phyloP scores from a whole-genome alignment of 2,888 invertebrate genomes.

The Melipona bicolor region DNA sequence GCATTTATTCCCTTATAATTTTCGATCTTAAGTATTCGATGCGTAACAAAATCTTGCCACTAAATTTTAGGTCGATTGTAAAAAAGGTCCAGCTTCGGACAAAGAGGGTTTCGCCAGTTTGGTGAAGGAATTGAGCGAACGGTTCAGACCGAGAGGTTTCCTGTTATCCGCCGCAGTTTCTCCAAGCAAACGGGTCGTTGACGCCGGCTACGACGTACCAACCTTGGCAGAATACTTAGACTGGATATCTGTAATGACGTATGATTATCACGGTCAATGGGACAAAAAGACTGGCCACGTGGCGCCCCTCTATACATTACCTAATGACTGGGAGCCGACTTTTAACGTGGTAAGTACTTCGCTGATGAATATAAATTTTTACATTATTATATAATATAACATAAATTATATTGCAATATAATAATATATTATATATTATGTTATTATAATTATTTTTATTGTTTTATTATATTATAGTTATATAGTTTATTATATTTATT shows the following conservation, averaged over 20 bases:
- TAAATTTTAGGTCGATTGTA: conserved; percentile 89
- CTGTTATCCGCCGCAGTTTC: conserved; percentile 94
- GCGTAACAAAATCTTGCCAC: not conserved
- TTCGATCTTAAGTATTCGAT: not conserved
- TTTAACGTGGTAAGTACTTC: conserved; percentile 89
- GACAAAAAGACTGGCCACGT: conserved; percentile 96
- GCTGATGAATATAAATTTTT: not conserved
- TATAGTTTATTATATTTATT: not conserved
- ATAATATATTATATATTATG: too few species aligned
- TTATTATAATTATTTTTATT: too few species aligned
- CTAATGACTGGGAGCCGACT: conserved; percentile 89
- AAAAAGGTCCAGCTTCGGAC: conserved; percentile 92
- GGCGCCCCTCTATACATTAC: conserved; percentile 93
- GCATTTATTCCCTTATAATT: not conserved
- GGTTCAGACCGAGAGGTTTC: conserved; percentile 89
- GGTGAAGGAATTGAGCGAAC: conserved; percentile 90
- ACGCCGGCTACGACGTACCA: conserved; percentile 93
- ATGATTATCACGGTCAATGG: conserved; percentile 97
- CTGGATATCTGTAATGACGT: conserved; percentile 96
- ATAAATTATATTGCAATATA: not conserved
- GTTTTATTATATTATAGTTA: not conserved
- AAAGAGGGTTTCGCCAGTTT: conserved; percentile 91
- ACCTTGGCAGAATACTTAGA: conserved; percentile 91
- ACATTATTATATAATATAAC: not conserved
- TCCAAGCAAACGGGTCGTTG: conserved; percentile 92